Percentiles rank a stretch among this genome's conserved stretches.
Evolutionary conservation across 92 coral and sea anemone genomes (phyloP).

Genomic region (Chrysogorgia sp.): DNA sequence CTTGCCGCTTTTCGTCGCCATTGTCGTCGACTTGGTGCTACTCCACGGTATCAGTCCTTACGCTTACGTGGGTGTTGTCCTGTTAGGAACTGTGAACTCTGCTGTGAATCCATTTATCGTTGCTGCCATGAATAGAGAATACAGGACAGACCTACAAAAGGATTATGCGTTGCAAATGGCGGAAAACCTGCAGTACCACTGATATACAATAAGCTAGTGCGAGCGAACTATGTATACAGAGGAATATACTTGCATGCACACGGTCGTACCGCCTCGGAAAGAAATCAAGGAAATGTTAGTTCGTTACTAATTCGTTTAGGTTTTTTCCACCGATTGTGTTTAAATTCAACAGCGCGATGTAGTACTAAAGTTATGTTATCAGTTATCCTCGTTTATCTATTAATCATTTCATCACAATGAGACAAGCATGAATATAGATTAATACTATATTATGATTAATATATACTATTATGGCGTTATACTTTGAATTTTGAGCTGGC

Average conservation of each 20-base stretch:
- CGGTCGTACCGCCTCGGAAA: neutral
- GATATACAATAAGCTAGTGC: neutral
- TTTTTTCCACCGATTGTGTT: too few relatives aligned
- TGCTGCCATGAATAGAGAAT: slow-evolving; percentile 92
- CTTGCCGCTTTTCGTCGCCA: slow-evolving; percentile 80
- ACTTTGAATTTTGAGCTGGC: too few relatives aligned
- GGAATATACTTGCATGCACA: neutral
- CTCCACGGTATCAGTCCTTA: slow-evolving; percentile 72
- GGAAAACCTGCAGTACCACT: neutral
- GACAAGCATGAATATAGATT: too few relatives aligned
- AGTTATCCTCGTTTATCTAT: too few relatives aligned
- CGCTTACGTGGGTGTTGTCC: slow-evolving; percentile 88
- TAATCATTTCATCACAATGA: too few relatives aligned
- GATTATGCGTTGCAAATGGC: slow-evolving; percentile 25
- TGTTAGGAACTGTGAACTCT: slow-evolving; percentile 83
- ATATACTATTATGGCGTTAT: too few relatives aligned
- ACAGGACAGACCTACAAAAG: slow-evolving; percentile 73
- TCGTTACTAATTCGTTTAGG: too few relatives aligned
- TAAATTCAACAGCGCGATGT: too few relatives aligned
- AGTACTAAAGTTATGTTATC: too few relatives aligned
- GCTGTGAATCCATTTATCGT: slow-evolving; percentile 86
- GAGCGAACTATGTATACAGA: neutral
- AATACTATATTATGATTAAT: too few relatives aligned
- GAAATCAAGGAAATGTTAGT: too few relatives aligned
- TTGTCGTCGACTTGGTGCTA: slow-evolving; percentile 71